These are phyloP conservation scores for Myotis davidii DNA, from an alignment of 2,113 vertebrate species.

Conservation along the genomic window DNA sequence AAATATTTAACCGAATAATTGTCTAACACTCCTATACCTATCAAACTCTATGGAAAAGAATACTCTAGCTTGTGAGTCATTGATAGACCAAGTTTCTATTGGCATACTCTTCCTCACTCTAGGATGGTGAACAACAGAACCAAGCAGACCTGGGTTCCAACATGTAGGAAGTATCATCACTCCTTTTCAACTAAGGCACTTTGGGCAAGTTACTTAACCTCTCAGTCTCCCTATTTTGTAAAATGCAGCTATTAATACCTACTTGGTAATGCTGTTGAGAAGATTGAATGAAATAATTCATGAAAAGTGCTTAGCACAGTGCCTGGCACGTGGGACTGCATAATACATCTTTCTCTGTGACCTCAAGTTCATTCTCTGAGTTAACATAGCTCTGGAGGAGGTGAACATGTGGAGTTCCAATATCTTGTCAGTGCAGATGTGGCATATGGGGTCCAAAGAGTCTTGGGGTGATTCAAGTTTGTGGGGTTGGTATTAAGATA, in stretches of 20 bases:
- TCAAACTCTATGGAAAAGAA: background rate
- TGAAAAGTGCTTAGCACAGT: background rate
- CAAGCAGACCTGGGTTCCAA: background rate
- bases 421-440: background rate
- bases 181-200: background rate
- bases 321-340: background rate
- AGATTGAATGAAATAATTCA: background rate
- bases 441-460: background rate
- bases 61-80: background rate
- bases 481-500: background rate
- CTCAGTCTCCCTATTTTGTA: background rate
- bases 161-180: background rate
- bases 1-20: slow-evolving; percentile 19
- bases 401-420: background rate
- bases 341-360: background rate
- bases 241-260: background rate
- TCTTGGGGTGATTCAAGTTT: background rate
- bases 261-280: background rate
- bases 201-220: background rate
- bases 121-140: background rate
- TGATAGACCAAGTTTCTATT: background rate
- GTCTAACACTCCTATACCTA: background rate
- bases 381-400: background rate
- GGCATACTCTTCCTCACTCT: background rate
- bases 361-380: slow-evolving; percentile 6